Base-by-base conservation (phyloP, 2,113 vertebrate species). In the Aldabrachelys gigantea region DNA sequence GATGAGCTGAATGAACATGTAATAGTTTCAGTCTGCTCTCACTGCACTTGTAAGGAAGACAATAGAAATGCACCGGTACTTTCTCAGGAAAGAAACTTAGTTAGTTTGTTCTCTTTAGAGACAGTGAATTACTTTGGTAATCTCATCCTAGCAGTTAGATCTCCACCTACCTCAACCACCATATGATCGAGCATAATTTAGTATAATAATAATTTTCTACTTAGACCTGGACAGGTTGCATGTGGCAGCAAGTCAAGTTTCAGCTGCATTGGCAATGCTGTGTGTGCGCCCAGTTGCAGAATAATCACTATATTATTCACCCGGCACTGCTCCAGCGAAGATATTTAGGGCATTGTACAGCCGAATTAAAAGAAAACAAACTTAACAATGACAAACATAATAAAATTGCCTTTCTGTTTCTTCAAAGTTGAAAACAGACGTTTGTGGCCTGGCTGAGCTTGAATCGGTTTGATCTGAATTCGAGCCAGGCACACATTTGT, bases 21-120 rank as follows among this genome's bases (percentile, higher is more conserved):
- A 95, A 95, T 49, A 78, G 35, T 56, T 92, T 95, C 82, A 69
- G 54, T 88, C 56, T 80, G 22, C 81, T 93, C 50, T 85, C 57
- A 59, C 24, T 91, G 92, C 85, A 22, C 57, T 72, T 19, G 54
- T 91, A 90, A 82, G 25, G 72, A 84, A 91, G 79, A 84, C 62
- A 81, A 83, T 1, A 88, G 57, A 76, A 97, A 75, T 14, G 62
- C 19, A 59, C 6, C 5, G 41, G 38, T 29, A 72, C 88, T 93
- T 91, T 53, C 83, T 16, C 54, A 82, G 16, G 8, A 29, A 0
- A 5, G 29, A 91, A 31, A 27, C 22, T 41, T 3, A 41, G 41
- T 41, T 44, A 78, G 6, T 92, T 94, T 57, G 10, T 38, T 27
- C 78, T 50, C 65, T 87, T 41, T 94, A 82, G 75, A 86, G 90